Base-by-base conservation (phyloP, 2,888 invertebrate genomes). In the Diplolepis rosae region DNA sequence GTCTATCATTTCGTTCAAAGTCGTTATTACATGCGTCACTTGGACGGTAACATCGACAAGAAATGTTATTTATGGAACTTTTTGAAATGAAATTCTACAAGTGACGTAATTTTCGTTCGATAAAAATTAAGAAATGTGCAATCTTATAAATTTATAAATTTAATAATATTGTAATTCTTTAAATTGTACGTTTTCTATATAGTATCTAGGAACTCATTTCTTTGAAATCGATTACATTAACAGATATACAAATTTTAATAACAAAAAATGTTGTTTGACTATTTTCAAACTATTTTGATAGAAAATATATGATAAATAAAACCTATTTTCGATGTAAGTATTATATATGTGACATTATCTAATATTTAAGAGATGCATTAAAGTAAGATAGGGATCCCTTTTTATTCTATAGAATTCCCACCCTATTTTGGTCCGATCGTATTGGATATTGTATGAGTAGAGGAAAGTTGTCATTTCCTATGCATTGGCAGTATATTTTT, bases 281-380 rank as follows among this genome's bases (percentile, higher is more conserved):
- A n/a, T n/a, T n/a, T n/a, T n/a, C n/a, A n/a, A n/a, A n/a, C n/a
- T n/a, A n/a, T n/a, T n/a, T n/a, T n/a, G n/a, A n/a, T n/a, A n/a
- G n/a, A n/a, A n/a, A n/a, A n/a, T n/a, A n/a, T n/a, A n/a, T n/a
- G n/a, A n/a, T n/a, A n/a, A n/a, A n/a, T n/a, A n/a, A n/a, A n/a
- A n/a, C n/a, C n/a, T n/a, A n/a, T n/a, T n/a, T n/a, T n/a, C n/a
- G n/a, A n/a, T n/a, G n/a, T n/a, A n/a, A n/a, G n/a, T n/a, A n/a
- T 68, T 66, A 39, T 67, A 65, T 42, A 54, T 68, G 76, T 76
- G 75, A 75, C n/a, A n/a, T 79, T 77, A 71, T 72, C 73, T 65
- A 77, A 73, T 79, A 77, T 82, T 76, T 77, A 80, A 70, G 76
- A 67, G 71, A 22, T 65, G 74, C 78, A 79, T 80, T 79, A 78